Evolutionary conservation across 2,113 vertebrate species (phyloP), one percentile per base, ranked within the genome.

Genomic region (Tamias sibiricus): DNA sequence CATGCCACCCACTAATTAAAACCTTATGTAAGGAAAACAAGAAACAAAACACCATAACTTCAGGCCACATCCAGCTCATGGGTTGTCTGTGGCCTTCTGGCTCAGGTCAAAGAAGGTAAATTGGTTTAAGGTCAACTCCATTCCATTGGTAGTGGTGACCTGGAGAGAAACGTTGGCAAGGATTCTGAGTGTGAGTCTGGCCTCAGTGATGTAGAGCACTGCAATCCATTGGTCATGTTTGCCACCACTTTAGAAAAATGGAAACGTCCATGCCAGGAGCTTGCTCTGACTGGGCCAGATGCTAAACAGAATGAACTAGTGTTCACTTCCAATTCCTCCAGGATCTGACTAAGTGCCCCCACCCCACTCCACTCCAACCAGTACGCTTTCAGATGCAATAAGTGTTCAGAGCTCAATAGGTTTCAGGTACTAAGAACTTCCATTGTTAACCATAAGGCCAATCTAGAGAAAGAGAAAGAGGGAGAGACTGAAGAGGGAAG

Each of bases 161-260:
- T 42, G 11, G 49, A 72, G 5, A 69, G 10, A 8, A 20, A 22
- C 4, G 28, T 22, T 44, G 57, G 69, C n/a, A 83, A 87, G 68
- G 9, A 49, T 32, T 57, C 66, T 37, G 40, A 47, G 6, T 44
- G 37, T 40, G 54, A 74, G 77, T 89, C 68, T 83, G 81, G 9
- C 42, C 76, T 90, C 40, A 0, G 2, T n/a, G 40, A 44, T 30
- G 44, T n/a, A 83, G 66, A 76, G 26, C 28, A 4, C 52, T 20
- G 28, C 10, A 44, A 75, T 69, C n/a, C 20, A 47, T 32, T 96
- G 80, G 44, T 89, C 24, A 83, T 80, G 81, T n/a, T 92, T 91
- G 76, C 85, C 64, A 1, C 9, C 6, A 35, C 32, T 47, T 49
- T 22, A 76, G 69, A 47, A 57, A 47, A 59, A 82, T 4, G 30